These are phyloP conservation scores for Oryzaephilus surinamensis DNA, from an alignment of 1,140 invertebrate species.

Conservation along the genomic window DNA sequence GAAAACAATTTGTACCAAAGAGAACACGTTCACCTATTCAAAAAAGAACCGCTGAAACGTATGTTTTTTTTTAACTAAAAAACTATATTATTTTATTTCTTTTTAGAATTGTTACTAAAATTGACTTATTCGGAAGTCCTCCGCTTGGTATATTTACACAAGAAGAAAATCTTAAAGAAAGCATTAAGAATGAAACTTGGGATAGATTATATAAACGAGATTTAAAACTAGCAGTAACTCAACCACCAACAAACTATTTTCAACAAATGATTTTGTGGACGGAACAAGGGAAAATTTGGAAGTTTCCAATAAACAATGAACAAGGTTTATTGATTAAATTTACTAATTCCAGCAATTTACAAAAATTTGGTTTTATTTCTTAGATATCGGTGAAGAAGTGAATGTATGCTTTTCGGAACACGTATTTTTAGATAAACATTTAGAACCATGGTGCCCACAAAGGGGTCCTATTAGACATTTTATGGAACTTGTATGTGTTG, in stretches of 20 bases:
- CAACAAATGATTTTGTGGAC: conserved; percentile 93
- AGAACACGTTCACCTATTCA: neutral
- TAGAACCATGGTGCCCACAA: conserved; percentile 79
- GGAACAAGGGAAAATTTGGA: conserved; percentile 89
- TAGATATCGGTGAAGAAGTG: conserved; percentile 68
- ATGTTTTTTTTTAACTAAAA: neutral
- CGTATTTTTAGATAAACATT: conserved; percentile 79
- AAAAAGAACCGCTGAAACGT: conserved; percentile 1
- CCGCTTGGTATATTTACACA: conserved; percentile 49
- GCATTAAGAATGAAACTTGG: conserved; percentile 55
- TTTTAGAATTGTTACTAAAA: conserved; percentile 25
- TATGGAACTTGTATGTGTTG: conserved; percentile 91
- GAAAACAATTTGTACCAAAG: no score
- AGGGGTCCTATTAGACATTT: conserved; percentile 87
- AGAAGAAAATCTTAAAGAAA: conserved; percentile 21
- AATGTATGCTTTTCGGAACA: conserved; percentile 82
- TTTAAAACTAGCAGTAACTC: conserved; percentile 48
- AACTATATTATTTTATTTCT: no score
- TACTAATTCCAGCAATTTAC: conserved; percentile 9
- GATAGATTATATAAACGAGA: conserved; percentile 51
- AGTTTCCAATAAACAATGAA: conserved; percentile 96
- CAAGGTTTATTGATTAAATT: conserved; percentile 53
- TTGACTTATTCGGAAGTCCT: conserved; percentile 46
- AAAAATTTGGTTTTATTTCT: conserved; percentile 24
- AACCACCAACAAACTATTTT: conserved; percentile 78